These are phyloP conservation scores for Panopea generosa DNA, from an alignment of 2,888 invertebrate species.

Conservation along the genomic window DNA sequence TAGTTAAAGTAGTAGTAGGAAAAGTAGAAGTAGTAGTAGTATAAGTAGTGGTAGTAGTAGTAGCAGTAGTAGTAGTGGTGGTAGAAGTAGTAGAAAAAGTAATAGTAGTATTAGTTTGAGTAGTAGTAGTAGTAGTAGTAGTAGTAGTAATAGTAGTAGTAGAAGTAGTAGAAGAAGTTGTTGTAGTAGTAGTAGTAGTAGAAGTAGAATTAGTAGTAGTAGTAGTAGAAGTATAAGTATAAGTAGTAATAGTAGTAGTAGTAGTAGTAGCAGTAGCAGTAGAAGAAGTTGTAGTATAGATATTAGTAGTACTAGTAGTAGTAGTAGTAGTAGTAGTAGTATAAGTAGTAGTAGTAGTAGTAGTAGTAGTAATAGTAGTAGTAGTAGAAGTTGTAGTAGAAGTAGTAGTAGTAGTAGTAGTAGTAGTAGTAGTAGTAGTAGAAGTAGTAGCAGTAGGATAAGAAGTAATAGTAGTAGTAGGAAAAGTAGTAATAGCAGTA, in stretches of 20 bases:
- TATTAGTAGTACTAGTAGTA: too few relatives aligned
- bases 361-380: constrained; percentile 35
- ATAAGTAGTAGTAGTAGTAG: constrained; percentile 35
- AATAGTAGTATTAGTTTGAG: too few relatives aligned
- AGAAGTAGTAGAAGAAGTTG: constrained; percentile 36
- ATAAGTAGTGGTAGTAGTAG: constrained; percentile 4
- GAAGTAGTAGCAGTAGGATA: too few relatives aligned
- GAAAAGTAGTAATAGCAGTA: constrained; percentile 5
- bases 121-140: constrained; percentile 1
- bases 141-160: constrained; percentile 17
- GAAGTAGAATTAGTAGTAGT: too few relatives aligned
- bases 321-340: too few relatives aligned
- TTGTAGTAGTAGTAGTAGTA: constrained; percentile 38
- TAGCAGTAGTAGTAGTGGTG: background rate
- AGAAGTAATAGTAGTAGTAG: too few relatives aligned
- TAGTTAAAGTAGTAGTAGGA: background rate
- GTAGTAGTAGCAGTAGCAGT: too few relatives aligned
- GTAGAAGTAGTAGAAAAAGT: too few relatives aligned
- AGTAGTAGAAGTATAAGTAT: too few relatives aligned
- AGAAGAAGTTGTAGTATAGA: too few relatives aligned
- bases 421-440: constrained; percentile 35
- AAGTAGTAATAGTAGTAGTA: too few relatives aligned
- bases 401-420: constrained; percentile 35
- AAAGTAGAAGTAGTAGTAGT: too few relatives aligned
- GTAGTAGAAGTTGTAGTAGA: constrained; percentile 35